Conservation (phyloP, 2,113 vertebrate species). For the Phaethon lepturus region DNA sequence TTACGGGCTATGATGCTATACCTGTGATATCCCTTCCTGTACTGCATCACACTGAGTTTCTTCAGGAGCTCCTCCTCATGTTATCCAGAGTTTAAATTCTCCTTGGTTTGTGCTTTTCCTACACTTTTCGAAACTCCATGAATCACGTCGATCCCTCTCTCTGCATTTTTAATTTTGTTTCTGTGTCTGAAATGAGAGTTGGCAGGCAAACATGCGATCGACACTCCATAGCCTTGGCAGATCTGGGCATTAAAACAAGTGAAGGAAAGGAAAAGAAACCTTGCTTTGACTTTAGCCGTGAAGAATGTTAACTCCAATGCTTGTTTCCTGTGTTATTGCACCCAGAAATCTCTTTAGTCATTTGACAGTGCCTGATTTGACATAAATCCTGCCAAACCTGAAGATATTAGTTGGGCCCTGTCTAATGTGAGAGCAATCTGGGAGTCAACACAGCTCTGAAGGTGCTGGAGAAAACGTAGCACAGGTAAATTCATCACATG, state of each 20-base stretch:
- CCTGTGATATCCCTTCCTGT: fast-evolving
- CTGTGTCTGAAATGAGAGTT: not conserved
- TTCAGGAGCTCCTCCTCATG: not conserved
- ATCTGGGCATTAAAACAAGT: not conserved
- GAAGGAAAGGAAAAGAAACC: not conserved
- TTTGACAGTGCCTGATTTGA: not conserved
- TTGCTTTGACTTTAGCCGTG: not conserved
- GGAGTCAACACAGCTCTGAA: not conserved
- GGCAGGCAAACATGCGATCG: not conserved
- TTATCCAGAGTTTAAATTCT: not conserved
- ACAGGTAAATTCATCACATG: not conserved
- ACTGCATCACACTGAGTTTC: not conserved
- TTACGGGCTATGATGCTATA: not conserved
- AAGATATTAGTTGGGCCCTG: not conserved
- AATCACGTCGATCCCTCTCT: not conserved
- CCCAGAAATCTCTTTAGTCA: not conserved
- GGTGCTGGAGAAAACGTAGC: not conserved
- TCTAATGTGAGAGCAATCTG: not conserved
- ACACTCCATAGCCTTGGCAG: not conserved
- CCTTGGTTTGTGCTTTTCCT: not conserved
- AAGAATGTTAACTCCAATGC: not conserved
- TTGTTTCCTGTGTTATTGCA: not conserved
- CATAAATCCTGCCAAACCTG: not conserved
- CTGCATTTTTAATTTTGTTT: not conserved
- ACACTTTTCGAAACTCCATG: not conserved